phyloP scores from a whole-genome alignment of 2,797 vertebrate genomes.

The Mus caroli region DNA sequence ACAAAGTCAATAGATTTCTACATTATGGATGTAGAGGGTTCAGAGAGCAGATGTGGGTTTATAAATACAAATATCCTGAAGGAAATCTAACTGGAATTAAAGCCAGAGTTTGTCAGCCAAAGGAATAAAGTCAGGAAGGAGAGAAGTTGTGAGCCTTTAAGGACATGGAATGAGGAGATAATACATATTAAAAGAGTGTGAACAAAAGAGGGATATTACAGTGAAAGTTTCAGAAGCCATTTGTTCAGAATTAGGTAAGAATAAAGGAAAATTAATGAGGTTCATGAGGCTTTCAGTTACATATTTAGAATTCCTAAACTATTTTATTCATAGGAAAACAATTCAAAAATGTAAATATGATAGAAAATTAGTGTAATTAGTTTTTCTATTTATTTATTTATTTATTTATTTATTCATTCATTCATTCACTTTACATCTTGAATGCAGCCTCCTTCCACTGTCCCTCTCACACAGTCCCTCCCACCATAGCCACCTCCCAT shows the following conservation, averaged over 20 bases:
- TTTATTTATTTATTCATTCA: neutral
- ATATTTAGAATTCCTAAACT: slow-evolving; percentile 51
- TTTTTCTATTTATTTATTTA: neutral
- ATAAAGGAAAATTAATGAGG: neutral
- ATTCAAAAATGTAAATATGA: neutral
- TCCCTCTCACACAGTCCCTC: neutral
- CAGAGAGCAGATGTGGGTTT: neutral
- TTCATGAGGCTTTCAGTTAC: neutral
- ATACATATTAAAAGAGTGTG: neutral
- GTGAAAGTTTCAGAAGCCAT: neutral
- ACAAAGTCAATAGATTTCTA: neutral
- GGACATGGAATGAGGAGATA: neutral
- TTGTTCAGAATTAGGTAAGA: neutral
- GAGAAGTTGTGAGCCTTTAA: neutral
- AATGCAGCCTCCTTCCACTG: neutral
- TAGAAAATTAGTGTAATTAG: neutral
- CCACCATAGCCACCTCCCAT: neutral
- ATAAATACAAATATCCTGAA: neutral
- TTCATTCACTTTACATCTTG: neutral
- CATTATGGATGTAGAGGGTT: neutral
- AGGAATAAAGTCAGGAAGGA: neutral
- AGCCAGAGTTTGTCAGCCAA: neutral
- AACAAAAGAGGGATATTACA: neutral
- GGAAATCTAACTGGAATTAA: neutral
- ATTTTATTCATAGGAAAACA: neutral